Base-by-base conservation (phyloP, 2,113 vertebrate species). In the Passer domesticus region DNA sequence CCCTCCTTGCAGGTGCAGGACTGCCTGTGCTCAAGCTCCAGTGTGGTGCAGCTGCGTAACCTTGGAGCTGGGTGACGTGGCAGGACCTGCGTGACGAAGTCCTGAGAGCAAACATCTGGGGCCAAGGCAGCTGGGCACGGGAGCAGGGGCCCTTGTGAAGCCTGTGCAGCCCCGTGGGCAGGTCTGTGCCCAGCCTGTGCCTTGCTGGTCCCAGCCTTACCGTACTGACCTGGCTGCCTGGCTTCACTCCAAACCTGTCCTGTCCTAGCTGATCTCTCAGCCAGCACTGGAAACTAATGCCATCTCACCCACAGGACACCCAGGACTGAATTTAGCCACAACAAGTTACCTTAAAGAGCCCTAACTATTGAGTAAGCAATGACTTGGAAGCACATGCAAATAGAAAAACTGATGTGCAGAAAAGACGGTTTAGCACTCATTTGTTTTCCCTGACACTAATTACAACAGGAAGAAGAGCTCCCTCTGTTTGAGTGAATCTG, bases 11-110 rank as follows among this genome's bases (percentile, higher is more conserved):
- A 69, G 50, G 22, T 19, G 37, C 1, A 3, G 20, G 43, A 56
- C 41, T 59, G n/a, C 31, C 47, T 6, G 4, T 5, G n/a, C 8
- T 47, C 27, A 46, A 58, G 46, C 60, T 74, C 77, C 1, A 6
- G 0, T 1, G 24, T 0, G 1, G 43, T 13, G 69, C 59, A 55
- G 77, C 62, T 0, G 0, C 43, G 53, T 31, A 24, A 80, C 63
- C 59, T 10, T 25, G 56, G 67, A 46, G 33, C 69, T 31, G 77
- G 87, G 33, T 0, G 6, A 18, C 0, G 0, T 1, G 9, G 67
- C 55, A 60, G 47, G 44, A 92, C 18, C 64, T 28, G 19, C 0
- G 31, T 2, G 79, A 78, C 56, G 58, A 73, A 28, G 53, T 46
- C 52, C 60, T 13, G 23, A 44, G 37, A 67, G 73, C 31, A 83